Evolutionary conservation across 2,888 invertebrate genomes (phyloP).

Genomic region (Blera fallax): DNA sequence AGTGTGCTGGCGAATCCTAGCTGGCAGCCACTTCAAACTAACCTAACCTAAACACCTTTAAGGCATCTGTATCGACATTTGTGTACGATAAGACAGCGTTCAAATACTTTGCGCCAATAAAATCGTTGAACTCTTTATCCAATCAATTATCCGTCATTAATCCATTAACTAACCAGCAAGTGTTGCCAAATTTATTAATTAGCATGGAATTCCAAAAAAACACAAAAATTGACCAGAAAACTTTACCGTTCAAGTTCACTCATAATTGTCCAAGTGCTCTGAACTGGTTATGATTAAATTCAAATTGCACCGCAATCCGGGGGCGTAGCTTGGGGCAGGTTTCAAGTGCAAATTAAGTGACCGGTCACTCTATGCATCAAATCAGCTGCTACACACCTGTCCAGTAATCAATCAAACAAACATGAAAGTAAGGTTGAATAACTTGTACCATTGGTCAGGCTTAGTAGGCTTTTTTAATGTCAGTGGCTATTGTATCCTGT

Average conservation of each 20-base stretch:
- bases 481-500: conserved; percentile 55
- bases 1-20: too few species aligned
- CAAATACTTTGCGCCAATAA: too few species aligned
- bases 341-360: neutral
- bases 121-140: too few species aligned
- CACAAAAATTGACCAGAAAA: neutral
- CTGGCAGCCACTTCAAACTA: too few species aligned
- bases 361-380: neutral
- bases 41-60: too few species aligned
- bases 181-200: too few species aligned
- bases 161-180: too few species aligned
- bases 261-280: neutral
- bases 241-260: neutral
- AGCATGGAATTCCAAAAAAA: too few species aligned
- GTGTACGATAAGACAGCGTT: too few species aligned
- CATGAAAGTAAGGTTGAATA: conserved; percentile 39
- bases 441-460: neutral
- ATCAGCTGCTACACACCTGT: conserved; percentile 6
- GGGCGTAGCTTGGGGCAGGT: neutral
- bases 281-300: neutral
- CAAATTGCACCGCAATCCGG: neutral
- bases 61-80: too few species aligned
- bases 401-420: conserved; percentile 12
- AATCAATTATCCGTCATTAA: too few species aligned
- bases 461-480: neutral